A percentile compares a stretch with the other conserved stretches of the same genome.
Evolutionary conservation across 2,888 invertebrate species (phyloP).

Genomic region (Eumerus sabulonum): DNA sequence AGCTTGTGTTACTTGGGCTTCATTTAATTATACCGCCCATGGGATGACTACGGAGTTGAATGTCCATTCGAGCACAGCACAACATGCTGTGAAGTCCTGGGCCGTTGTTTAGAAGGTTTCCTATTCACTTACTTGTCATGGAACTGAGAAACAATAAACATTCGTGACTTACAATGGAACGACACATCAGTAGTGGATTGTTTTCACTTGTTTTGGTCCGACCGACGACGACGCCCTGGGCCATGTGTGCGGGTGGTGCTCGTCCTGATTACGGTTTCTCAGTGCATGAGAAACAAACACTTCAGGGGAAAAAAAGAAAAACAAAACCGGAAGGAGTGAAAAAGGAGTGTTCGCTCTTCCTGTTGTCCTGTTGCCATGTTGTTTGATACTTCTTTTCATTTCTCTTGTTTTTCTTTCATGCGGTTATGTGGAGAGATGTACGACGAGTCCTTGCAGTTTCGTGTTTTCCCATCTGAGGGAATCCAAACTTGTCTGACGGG

Average conservation of each 20-base stretch:
- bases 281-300: conserved; percentile 5
- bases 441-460: neutral
- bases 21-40: conserved; percentile 65
- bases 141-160: conserved; percentile 56
- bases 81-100: conserved; percentile 25
- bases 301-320: neutral
- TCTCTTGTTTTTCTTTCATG: conserved; percentile 37
- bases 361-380: conserved; percentile 35
- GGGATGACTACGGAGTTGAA: conserved; percentile 22
- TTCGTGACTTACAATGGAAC: conserved; percentile 60
- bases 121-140: conserved; percentile 49
- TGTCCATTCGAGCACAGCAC: conserved; percentile 6
- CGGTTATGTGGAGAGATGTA: conserved; percentile 39
- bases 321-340: too few relatives aligned
- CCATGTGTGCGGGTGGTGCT: conserved; percentile 40
- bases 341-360: too few relatives aligned
- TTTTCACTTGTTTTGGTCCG: conserved; percentile 16
- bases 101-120: conserved; percentile 29
- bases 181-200: conserved; percentile 38
- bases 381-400: conserved; percentile 22
- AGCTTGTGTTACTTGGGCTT: conserved; percentile 55
- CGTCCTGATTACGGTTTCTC: conserved; percentile 29
- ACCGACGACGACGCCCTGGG: too few relatives aligned
- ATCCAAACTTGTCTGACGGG: conserved; percentile 52
- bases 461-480: conserved; percentile 58